Base-by-base conservation (phyloP, 2,888 invertebrate genomes). In the Pharmacophagus antenor region DNA sequence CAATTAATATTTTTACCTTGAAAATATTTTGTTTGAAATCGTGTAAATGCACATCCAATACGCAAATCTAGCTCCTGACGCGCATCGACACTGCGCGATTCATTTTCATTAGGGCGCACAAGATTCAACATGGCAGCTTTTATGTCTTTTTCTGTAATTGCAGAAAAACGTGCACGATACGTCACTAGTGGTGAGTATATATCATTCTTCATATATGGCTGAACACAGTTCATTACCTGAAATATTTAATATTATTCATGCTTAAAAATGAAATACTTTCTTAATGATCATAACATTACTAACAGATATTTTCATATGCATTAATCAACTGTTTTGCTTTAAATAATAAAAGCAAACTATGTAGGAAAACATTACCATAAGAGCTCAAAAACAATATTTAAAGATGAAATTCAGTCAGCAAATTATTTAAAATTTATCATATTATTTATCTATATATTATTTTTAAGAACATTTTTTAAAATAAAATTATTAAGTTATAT, bases 1-100 rank as follows among this genome's bases (percentile, higher is more conserved):
- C n/a, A n/a, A 15, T 10, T 8, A 21, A 15, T 4, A 20, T 25
- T 4, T 2, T 20, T 53, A 87, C 95, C 96, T 92, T 97, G 98
- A 82, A 99, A 99, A 85, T 97, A 99, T 84, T 97, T 98, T 0
- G 99, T 99, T 89, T 99, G 99, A 78, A 96, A 99, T 56, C 99
- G 92, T 0, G 99, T 99, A 80, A 99, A 99, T 31, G 99, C 98
- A 85, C 99, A 99, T 18, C 99, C 99, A 77, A 99, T 98, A 64
- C 99, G 92, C 58, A 99, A 87, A 92, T 99, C 99, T 7, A 99
- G 85, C 84, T 99, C 99, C 82, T 99, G 99, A 3, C 99, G 92
- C 0, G 99, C 99, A 84, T 98, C 98, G 0, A 99, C 99, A 74
- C 98, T 98, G 69, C 94, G 93, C 0, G 99, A 96, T 83, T 99